Percentiles rank a stretch among this genome's conserved stretches.
phyloP scores from a whole-genome alignment of 2,888 invertebrate species.

The Arctia plantaginis region DNA sequence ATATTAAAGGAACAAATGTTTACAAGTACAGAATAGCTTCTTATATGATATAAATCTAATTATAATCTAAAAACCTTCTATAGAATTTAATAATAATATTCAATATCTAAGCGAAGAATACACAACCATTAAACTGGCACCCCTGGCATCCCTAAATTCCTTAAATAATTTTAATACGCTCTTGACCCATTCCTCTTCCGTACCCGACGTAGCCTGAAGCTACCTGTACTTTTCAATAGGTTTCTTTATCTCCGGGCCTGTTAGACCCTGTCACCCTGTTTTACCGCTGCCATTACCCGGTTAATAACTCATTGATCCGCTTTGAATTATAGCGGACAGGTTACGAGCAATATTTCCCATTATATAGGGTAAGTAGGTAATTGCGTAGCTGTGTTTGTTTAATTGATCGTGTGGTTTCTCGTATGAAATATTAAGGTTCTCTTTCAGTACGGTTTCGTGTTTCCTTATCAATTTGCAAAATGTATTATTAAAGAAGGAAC shows the following conservation, averaged over 20 bases:
- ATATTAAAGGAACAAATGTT: neutral
- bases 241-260: conserved; percentile 54
- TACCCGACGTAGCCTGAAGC: conserved; percentile 37
- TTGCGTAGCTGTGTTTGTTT: conserved; percentile 44
- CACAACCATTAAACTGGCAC: neutral
- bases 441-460: neutral
- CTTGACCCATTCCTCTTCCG: conserved; percentile 38
- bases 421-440: conserved; percentile 23
- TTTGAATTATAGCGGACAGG: conserved; percentile 54
- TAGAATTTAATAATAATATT: neutral
- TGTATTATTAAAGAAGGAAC: neutral
- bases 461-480: neutral
- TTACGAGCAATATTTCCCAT: conserved; percentile 52
- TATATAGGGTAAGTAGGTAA: conserved; percentile 45
- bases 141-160: conserved; percentile 27
- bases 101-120: neutral
- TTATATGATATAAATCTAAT: neutral
- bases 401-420: conserved; percentile 46
- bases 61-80: neutral
- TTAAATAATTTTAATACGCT: conserved; percentile 48
- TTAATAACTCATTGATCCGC: conserved; percentile 65
- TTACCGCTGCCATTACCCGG: conserved; percentile 53
- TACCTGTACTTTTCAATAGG: conserved; percentile 56
- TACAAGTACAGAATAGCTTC: neutral
- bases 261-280: conserved; percentile 56